These are phyloP conservation scores for Argentina silus DNA, from an alignment of 2,797 vertebrate species.

Conservation along the genomic window DNA sequence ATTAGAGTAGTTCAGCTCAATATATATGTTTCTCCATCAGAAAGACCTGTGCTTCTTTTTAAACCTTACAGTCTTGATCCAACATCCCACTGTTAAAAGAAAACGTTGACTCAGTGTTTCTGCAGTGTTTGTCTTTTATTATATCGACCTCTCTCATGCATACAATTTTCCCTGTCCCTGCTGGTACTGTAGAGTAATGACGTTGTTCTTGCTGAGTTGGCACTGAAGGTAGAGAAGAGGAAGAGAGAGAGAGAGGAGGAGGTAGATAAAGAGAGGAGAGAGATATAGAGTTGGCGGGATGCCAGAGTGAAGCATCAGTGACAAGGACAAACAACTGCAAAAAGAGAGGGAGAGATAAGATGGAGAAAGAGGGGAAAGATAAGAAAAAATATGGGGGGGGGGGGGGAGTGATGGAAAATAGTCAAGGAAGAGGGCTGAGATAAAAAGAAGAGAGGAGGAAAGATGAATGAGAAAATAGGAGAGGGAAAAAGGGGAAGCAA, in stretches of 20 bases:
- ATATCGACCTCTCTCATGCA: background rate
- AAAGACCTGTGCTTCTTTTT: background rate
- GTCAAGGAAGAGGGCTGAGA: background rate
- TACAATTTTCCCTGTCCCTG: no score
- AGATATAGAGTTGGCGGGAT: constrained; percentile 7
- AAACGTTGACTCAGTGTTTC: constrained; percentile 1
- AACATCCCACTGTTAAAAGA: background rate
- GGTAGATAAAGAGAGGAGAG: constrained; percentile 17
- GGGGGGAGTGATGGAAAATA: background rate
- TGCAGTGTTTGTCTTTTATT: background rate
- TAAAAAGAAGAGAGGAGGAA: no score
- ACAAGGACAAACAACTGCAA: constrained; percentile 7
- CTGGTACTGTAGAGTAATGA: background rate
- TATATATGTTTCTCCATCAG: background rate
- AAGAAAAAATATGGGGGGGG: no score
- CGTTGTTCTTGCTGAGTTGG: constrained; percentile 39
- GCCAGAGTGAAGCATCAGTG: constrained; percentile 6
- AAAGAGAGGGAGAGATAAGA: background rate
- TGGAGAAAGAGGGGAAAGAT: background rate
- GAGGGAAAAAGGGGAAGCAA: no score
- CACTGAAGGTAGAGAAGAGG: constrained; percentile 10
- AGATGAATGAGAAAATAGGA: no score
- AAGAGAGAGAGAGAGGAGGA: background rate
- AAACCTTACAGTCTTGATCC: background rate
- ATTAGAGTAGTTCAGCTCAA: background rate